Base-by-base conservation (phyloP, 2,888 invertebrate species). In the Caenorhabditis sp. region DNA sequence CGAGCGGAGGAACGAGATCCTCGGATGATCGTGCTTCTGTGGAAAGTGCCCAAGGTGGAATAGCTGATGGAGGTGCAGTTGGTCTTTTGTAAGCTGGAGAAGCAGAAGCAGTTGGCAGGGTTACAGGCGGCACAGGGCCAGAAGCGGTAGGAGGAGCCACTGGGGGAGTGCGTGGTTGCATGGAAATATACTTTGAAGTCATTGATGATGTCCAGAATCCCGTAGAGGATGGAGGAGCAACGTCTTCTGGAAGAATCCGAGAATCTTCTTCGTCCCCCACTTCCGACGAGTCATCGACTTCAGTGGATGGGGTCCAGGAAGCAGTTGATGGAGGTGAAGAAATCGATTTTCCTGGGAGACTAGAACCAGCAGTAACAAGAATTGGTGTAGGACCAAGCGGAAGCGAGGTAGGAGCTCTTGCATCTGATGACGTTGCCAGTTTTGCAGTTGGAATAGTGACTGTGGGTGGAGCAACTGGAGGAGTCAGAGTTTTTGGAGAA, bases 61-160 rank as follows among this genome's bases (percentile, higher is more conserved):
- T 76, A 3, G 68, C 76, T 1, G 68, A 68, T n/a, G 76, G 76
- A 15, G 76, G 68, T 51, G 68, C 37, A 13, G 76, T 62, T 37
- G 76, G 68, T n/a, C 65, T 22, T 51, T 65, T 67, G 15, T 65
- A 20, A n/a, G 37, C 15, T 20, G 74, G 58, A 28, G 51, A 58
- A 58, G 64, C 24, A 13, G 65, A 74, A 74, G 28, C 55, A 8
- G 40, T 35, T 35, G 65, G 28, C 6, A 56, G 28, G 11, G 51
- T 60, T 22, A 32, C 65, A 18, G 74, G 74, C 0, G 74, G 74
- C 5, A 40, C 35, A 13, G 74, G 74, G n/a, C 74, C 74, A 37
- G 51, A 35, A 44, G 74, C 35, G n/a, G 64, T 37, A 4, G 62
- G 20, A 26, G 44, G 26, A 47, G 64, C 20, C 22, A 44, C 37